Evolutionary conservation across 2,113 vertebrate genomes (phyloP), one percentile per base, ranked within the genome.

Genomic region (Pluvialis apricaria): DNA sequence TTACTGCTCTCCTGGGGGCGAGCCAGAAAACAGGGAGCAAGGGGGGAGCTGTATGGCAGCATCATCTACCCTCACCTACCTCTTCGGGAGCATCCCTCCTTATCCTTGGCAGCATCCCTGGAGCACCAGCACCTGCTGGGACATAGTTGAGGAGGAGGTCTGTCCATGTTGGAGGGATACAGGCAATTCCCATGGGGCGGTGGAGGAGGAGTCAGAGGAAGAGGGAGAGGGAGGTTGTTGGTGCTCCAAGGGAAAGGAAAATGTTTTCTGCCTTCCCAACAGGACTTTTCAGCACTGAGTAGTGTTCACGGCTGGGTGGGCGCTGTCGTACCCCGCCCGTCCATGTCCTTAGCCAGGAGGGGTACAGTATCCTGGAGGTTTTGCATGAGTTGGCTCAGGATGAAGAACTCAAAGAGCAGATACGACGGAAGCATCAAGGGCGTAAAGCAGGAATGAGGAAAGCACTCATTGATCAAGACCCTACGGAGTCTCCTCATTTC

Each of bases 1-100:
- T 82, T 87, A 85, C 75, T 70, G 92, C 81, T 97, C 90, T 97
- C 94, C 93, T 96, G 94, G 89, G 95, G 94, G 54, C 0, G 8
- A 96, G 93, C 76, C 95, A 92, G 95, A 82, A 93, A 84, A 77
- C 3, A 2, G 54, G 90, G 71, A 86, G 60, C 0, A 17, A 69
- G 71, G 40, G 38, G 51, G 84, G 36, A 94, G 83, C 40, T 1
- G 9, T 24, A 45, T 7, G 36, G 76, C 45, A 73, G 77, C 73
- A 40, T 42, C 90, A 64, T 38, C 62, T 55, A 52, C 82, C 88
- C 85, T 92, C 62, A 38, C 26, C 81, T 88, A 70, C 75, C 40
- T 58, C 79, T 68, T 64, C 45, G 32, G 75, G 79, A 92, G 22
- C 62, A 88, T 58, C 36, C 70, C 44, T 62, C 76, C 68, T 69